Percentiles rank a stretch among this genome's conserved stretches.
These are phyloP conservation scores for Tachypleus tridentatus DNA, from an alignment of 1,140 invertebrate species.

Conservation along the genomic window DNA sequence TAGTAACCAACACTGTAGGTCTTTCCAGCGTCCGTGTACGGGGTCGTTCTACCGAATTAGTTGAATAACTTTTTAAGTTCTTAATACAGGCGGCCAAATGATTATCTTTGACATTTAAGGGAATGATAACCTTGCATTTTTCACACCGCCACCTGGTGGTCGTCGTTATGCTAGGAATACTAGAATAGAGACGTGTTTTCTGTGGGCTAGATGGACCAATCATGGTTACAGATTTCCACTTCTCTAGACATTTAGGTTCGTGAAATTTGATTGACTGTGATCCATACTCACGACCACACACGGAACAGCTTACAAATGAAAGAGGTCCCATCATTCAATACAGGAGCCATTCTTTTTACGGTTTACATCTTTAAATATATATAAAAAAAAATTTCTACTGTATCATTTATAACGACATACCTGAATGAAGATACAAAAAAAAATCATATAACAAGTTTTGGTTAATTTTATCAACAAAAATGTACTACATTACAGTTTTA, in stretches of 20 bases:
- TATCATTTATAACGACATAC: too few relatives aligned
- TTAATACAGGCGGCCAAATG: not conserved
- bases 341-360: too few relatives aligned
- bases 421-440: too few relatives aligned
- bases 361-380: too few relatives aligned
- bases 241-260: constrained; percentile 61
- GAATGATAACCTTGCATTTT: constrained; percentile 8
- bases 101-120: not conserved
- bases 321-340: constrained; percentile 23
- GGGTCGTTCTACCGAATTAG: not conserved
- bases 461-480: too few relatives aligned
- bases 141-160: not conserved
- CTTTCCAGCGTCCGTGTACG: not conserved
- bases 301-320: constrained; percentile 51
- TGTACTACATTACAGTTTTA: too few relatives aligned
- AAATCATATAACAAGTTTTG: too few relatives aligned
- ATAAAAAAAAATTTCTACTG: too few relatives aligned
- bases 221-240: constrained; percentile 54
- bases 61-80: not conserved
- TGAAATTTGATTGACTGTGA: constrained; percentile 56
- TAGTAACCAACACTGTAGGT: not conserved
- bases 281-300: constrained; percentile 60
- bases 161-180: constrained; percentile 3
- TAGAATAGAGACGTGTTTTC: constrained; percentile 16
- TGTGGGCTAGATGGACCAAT: constrained; percentile 40